Conservation (phyloP, 2,113 vertebrate species). For the Calyptomena viridis region DNA sequence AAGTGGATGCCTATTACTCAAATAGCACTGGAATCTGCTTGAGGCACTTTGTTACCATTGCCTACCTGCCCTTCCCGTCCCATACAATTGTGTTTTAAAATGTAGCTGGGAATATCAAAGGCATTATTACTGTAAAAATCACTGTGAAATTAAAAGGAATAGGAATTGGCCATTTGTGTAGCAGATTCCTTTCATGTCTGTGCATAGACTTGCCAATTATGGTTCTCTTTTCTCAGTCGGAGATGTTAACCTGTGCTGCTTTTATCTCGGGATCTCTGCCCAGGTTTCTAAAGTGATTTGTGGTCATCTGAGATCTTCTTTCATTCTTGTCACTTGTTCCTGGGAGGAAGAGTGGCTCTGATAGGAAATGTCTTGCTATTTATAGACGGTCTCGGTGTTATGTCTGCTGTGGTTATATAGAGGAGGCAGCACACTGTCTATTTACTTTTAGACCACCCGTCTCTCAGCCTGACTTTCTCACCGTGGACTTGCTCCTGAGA, state of each 20-base stretch:
- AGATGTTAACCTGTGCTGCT: constrained; percentile 22
- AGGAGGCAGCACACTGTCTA: not conserved
- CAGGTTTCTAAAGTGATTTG: constrained; percentile 43
- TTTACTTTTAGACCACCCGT: constrained; percentile 6
- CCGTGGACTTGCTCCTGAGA: not conserved
- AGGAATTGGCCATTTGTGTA: not conserved
- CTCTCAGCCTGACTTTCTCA: not conserved
- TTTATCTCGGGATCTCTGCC: constrained; percentile 1
- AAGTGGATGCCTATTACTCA: not conserved
- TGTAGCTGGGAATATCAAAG: not conserved
- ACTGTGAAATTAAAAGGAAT: not conserved
- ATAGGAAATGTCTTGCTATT: constrained; percentile 26
- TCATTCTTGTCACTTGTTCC: constrained; percentile 10
- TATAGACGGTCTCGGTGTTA: not conserved
- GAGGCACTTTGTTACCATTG: not conserved
- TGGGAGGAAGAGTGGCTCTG: constrained; percentile 12
- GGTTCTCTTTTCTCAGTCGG: not conserved
- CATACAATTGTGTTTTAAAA: not conserved
- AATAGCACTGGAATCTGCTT: not conserved
- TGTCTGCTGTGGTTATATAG: not conserved
- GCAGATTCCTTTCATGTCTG: constrained; percentile 18
- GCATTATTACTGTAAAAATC: not conserved
- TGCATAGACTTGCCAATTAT: constrained; percentile 10
- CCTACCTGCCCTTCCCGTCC: not conserved
- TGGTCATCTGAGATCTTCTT: constrained; percentile 30